Percentiles rank a stretch among this genome's conserved stretches.
Evolutionary conservation across 2,113 vertebrate species (phyloP).

Genomic region (Megaleporinus macrocephalus): DNA sequence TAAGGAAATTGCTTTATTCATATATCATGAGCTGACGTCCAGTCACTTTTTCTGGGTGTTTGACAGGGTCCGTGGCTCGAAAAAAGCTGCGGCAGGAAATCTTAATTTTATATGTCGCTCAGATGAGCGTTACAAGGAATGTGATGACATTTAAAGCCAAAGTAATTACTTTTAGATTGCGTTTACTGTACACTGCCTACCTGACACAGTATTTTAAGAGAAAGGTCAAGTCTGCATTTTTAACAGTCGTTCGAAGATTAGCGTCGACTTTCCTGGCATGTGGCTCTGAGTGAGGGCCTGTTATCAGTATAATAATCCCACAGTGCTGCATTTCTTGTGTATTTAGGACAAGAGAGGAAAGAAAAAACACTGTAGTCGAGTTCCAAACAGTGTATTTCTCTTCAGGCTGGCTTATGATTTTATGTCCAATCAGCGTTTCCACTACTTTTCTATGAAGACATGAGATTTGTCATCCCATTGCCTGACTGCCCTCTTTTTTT

Average conservation of each 20-base stretch:
- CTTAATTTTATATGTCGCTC: slow-evolving; percentile 54
- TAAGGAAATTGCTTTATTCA: slow-evolving; percentile 47
- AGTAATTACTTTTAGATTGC: slow-evolving; percentile 53
- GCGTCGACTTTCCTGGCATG: background rate
- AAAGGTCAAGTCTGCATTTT: slow-evolving; percentile 46
- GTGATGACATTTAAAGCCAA: slow-evolving; percentile 48
- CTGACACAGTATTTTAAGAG: slow-evolving; percentile 29
- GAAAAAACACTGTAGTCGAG: background rate
- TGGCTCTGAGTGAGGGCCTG: background rate
- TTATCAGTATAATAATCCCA: background rate
- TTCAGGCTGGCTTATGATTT: slow-evolving; percentile 65
- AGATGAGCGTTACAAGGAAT: slow-evolving; percentile 26
- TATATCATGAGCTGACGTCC: slow-evolving; percentile 43
- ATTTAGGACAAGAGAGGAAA: background rate
- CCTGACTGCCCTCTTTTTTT: slow-evolving; percentile 68
- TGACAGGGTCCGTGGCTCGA: slow-evolving; percentile 42
- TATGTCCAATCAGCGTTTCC: slow-evolving; percentile 65
- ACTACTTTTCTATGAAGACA: slow-evolving; percentile 67
- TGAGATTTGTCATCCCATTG: slow-evolving; percentile 75
- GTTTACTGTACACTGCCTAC: slow-evolving; percentile 33
- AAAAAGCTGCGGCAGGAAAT: slow-evolving; percentile 48
- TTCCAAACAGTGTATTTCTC: slow-evolving; percentile 50
- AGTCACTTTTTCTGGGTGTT: slow-evolving; percentile 39
- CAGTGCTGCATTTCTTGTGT: background rate
- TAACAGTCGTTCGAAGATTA: slow-evolving; percentile 18